Evolutionary conservation across 2,888 invertebrate genomes (phyloP).

Genomic region (Chymomyza fuscimana): DNA sequence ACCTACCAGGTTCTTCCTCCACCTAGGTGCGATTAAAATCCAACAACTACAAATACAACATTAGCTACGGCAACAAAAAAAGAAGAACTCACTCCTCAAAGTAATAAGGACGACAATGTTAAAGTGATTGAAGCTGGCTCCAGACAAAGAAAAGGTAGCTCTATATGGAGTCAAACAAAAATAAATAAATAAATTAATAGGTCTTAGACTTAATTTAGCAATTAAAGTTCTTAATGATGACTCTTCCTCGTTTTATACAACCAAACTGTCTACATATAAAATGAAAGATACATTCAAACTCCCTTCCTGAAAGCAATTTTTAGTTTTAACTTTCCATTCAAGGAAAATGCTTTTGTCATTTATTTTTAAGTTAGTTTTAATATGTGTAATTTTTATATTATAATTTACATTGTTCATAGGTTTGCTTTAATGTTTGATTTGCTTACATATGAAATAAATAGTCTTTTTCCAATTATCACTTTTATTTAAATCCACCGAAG

Average conservation of each 20-base stretch:
- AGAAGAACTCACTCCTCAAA: conserved; percentile 69
- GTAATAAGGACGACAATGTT: conserved; percentile 71
- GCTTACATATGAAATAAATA: conserved; percentile 55
- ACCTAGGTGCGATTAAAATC: conserved; percentile 57
- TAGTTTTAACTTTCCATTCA: conserved; percentile 52
- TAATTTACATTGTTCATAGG: conserved; percentile 38
- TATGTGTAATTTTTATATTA: conserved; percentile 41
- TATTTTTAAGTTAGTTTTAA: conserved; percentile 68
- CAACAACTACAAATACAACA: conserved; percentile 18
- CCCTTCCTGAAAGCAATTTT: conserved; percentile 50
- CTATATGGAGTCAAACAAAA: conserved; percentile 52
- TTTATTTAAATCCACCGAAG: conserved; percentile 61
- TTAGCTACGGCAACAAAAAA: conserved; percentile 15
- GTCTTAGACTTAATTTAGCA: conserved; percentile 70
- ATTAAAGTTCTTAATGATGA: conserved; percentile 58
- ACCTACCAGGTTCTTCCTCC: conserved; percentile 57
- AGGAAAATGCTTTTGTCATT: conserved; percentile 68
- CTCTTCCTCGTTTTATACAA: conserved; percentile 67
- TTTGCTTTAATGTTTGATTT: conserved; percentile 26
- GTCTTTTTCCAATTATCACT: conserved; percentile 54
- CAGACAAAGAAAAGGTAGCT: conserved; percentile 33
- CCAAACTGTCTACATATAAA: conserved; percentile 19
- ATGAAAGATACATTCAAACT: conserved; percentile 6
- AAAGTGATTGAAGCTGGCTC: conserved; percentile 66
- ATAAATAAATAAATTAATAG: conserved; percentile 61